phyloP scores from a whole-genome alignment of 2,797 vertebrate species.

The Muscicapa striata region DNA sequence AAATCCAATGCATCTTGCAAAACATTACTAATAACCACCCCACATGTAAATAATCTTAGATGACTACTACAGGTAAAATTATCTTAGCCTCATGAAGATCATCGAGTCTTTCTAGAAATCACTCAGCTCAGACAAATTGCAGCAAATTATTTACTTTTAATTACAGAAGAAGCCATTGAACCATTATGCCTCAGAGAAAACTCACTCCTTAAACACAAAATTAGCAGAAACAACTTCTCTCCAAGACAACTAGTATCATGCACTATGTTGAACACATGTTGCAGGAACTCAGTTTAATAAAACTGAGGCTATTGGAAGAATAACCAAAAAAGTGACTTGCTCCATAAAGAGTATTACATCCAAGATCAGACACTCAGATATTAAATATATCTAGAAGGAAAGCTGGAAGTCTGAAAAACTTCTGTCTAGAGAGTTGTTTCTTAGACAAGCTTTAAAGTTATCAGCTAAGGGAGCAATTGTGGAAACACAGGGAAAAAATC shows the following conservation, averaged over 20 bases:
- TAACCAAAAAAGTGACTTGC: background rate
- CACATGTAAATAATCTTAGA: background rate
- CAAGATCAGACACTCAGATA: background rate
- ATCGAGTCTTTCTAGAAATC: background rate
- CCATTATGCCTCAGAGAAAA: background rate
- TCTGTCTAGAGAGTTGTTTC: background rate
- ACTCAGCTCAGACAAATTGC: background rate
- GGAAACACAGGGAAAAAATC: background rate
- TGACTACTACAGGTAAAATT: background rate
- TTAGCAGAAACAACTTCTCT: background rate
- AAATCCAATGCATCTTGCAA: background rate
- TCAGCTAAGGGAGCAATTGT: background rate
- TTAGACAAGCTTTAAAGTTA: background rate
- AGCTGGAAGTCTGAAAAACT: background rate
- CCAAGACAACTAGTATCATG: background rate
- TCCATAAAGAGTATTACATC: background rate
- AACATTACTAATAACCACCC: background rate
- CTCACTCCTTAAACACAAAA: background rate
- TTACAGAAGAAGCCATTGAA: background rate
- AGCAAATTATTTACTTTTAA: background rate
- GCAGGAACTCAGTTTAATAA: background rate
- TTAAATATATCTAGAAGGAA: background rate
- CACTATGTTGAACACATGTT: background rate
- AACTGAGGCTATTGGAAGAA: background rate
- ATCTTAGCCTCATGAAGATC: background rate